A percentile compares a stretch with the other conserved stretches of the same genome.
These are phyloP conservation scores for Octonoba sinensis DNA, from an alignment of 2,888 invertebrate species.

Conservation along the genomic window DNA sequence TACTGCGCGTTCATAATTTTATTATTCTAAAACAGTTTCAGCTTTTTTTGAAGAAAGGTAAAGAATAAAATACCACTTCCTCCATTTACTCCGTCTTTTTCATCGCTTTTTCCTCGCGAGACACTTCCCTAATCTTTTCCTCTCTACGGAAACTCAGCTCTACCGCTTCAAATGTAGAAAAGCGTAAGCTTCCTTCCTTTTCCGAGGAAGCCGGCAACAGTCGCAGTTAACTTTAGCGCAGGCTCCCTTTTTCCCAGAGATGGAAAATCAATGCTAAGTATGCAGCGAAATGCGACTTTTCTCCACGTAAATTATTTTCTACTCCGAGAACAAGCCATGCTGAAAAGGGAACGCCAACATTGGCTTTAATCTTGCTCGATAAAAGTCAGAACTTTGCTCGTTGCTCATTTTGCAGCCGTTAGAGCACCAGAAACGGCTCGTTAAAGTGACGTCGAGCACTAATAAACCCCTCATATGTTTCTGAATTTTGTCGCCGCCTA, in stretches of 20 bases:
- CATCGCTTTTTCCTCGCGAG: no score
- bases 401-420: slow-evolving; percentile 47
- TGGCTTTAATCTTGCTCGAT: slow-evolving; percentile 45
- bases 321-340: slow-evolving; percentile 23
- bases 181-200: background rate
- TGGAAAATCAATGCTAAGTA: slow-evolving; percentile 58
- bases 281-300: slow-evolving; percentile 21
- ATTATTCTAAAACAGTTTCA: no score
- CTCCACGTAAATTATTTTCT: slow-evolving; percentile 46
- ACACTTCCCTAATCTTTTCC: background rate
- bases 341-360: slow-evolving; percentile 33
- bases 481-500: slow-evolving; percentile 24
- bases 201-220: no score
- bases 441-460: slow-evolving; percentile 15
- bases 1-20: no score
- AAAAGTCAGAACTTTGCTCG: slow-evolving; percentile 47
- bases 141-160: background rate
- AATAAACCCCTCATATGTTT: slow-evolving; percentile 44
- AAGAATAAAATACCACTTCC: no score
- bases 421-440: slow-evolving; percentile 40
- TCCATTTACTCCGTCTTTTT: no score
- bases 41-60: no score
- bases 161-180: background rate
- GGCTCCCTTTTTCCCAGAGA: slow-evolving; percentile 7
- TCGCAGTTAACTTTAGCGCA: background rate